These are phyloP conservation scores for Melanotaenia boesemani DNA, from an alignment of 2,797 vertebrate genomes.

Conservation along the genomic window DNA sequence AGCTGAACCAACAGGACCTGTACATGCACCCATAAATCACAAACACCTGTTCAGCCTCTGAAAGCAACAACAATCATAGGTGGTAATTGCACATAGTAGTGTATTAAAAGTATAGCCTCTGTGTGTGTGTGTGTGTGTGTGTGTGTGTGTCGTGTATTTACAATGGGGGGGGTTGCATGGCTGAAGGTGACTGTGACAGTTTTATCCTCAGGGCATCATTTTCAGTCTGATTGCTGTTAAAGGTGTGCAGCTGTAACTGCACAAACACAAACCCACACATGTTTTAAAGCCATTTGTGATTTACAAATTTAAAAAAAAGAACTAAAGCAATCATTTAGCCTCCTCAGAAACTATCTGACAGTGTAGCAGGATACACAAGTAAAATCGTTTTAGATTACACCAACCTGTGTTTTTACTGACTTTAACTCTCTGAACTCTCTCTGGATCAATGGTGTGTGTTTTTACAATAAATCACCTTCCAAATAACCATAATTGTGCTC, in stretches of 20 bases:
- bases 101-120: neutral
- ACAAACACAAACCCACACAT: slow-evolving; percentile 30
- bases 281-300: neutral
- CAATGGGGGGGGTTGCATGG: slow-evolving; percentile 52
- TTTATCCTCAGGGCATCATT: slow-evolving; percentile 62
- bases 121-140: slow-evolving; percentile 21
- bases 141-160: slow-evolving; percentile 18
- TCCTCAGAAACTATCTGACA: neutral
- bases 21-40: neutral
- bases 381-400: neutral
- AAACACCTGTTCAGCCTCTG: slow-evolving; percentile 15
- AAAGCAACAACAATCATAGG: neutral
- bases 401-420: neutral
- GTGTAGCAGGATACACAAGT: neutral
- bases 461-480: slow-evolving; percentile 11
- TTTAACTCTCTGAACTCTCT: neutral
- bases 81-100: neutral
- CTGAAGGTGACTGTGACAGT: slow-evolving; percentile 73
- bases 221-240: slow-evolving; percentile 58
- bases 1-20: neutral
- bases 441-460: neutral
- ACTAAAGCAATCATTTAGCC: neutral
- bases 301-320: neutral
- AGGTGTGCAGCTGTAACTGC: slow-evolving; percentile 28
- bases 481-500: neutral